Evolutionary conservation across 2,113 vertebrate species (phyloP), one percentile per base, ranked within the genome.

Genomic region (Varanus komodoensis): DNA sequence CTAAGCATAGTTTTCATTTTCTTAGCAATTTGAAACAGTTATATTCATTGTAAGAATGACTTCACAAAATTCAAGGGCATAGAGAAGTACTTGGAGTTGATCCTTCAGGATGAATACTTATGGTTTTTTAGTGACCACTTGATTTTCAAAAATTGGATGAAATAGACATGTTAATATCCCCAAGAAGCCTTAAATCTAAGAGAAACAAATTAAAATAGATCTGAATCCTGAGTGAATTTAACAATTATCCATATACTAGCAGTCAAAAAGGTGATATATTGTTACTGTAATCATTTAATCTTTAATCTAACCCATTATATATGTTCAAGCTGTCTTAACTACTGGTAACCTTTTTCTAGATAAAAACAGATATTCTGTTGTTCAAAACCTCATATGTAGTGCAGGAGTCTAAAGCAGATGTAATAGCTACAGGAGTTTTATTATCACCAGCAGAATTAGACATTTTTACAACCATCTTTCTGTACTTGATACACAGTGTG

Each of bases 11-110:
- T 85, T 38, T 91, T 93, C 32, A 38, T 8, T 8, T 89, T 54
- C 87, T 85, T 71, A 38, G 71, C 82, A 84, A 89, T 89, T 93
- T 92, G 94, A 71, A 21, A 92, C 71, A 95, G 88, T 91, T 85
- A 87, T 38, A 50, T 87, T 23, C 38, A 8, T 32, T 57, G 74
- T 52, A 27, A 81, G 48, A 54, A 7, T 9, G 52, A 19, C 52
- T 81, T 81, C 14, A n/a, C 78, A 80, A 80, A 52, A 80, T 27
- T 48, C 78, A 80, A 6, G 4, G 21, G 12, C 27, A 52, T 14
- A 80, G 44, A 23, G 48, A 50, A 25, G 48, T 80, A 52, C 25
- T 80, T 80, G 48, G 9, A 29, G 52, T 52, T 25, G 23, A 50
- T 52, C 78, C 23, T 3, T 80, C 25, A 52, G 54, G 50, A 52